Percentiles rank a stretch among this genome's conserved stretches.
Conservation (phyloP, 2,113 vertebrate genomes). For the Chitala chitala region DNA sequence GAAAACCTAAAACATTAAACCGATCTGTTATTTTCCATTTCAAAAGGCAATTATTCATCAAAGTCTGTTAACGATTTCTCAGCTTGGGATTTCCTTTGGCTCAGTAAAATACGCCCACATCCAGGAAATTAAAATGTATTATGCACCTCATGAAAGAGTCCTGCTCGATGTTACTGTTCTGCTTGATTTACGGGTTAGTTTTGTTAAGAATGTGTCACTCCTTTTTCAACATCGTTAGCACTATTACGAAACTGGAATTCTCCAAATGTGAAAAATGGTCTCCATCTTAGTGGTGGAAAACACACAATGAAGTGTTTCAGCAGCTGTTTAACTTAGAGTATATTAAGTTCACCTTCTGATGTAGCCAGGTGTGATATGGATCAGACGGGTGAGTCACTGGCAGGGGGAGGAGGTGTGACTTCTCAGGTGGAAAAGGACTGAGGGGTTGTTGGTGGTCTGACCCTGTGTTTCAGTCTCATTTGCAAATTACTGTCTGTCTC, state of each 20-base stretch:
- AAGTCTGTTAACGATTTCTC: conserved; percentile 17
- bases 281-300: background rate
- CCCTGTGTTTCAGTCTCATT: conserved; percentile 22
- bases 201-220: conserved; percentile 21
- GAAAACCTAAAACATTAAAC: background rate
- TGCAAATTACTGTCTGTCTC: conserved; percentile 20
- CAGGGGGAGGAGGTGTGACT: too few species aligned
- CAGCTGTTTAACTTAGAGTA: too few species aligned
- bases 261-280: background rate
- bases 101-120: conserved; percentile 18
- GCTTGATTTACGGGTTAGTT: conserved; percentile 31
- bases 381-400: too few species aligned
- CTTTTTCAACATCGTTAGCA: conserved; percentile 1
- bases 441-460: conserved; percentile 31
- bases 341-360: too few species aligned
- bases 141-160: conserved; percentile 11
- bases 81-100: conserved; percentile 19
- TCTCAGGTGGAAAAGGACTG: conserved; percentile 15
- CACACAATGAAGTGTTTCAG: too few species aligned
- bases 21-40: conserved; percentile 5
- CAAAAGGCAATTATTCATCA: conserved; percentile 20
- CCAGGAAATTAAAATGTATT: conserved; percentile 29
- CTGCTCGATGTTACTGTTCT: background rate
- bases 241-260: background rate
- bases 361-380: too few species aligned